Percentiles rank a stretch among this genome's conserved stretches.
Evolutionary conservation across 2,113 vertebrate species (phyloP).

Genomic region (Cheirogaleus medius): DNA sequence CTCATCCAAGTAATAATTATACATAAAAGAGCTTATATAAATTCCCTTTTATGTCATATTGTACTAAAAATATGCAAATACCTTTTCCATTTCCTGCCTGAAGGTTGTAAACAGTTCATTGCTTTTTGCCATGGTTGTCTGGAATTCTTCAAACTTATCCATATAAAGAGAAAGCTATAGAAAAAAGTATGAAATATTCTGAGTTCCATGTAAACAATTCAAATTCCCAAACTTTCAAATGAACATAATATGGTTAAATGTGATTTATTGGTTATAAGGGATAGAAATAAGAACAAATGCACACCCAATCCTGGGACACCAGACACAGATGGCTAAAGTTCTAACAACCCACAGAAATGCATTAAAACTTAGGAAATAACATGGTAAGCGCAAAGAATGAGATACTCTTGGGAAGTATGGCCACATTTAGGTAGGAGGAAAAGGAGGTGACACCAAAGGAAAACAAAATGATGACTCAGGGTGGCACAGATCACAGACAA

Average conservation of each 20-base stretch:
- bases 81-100: slow-evolving; percentile 99
- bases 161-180: slow-evolving; percentile 96
- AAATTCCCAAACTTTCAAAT: slow-evolving; percentile 20
- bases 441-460: not conserved
- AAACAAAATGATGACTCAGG: not conserved
- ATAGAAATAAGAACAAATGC: not conserved
- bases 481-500: not conserved
- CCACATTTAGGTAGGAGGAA: not conserved
- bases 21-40: not conserved
- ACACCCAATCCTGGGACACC: not conserved
- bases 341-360: not conserved
- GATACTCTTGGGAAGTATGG: not conserved
- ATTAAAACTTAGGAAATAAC: not conserved
- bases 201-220: slow-evolving; percentile 40
- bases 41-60: not conserved
- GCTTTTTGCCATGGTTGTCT: slow-evolving; percentile 98
- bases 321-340: not conserved
- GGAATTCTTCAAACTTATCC: slow-evolving; percentile 99
- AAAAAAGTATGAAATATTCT: slow-evolving; percentile 67
- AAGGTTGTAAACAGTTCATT: slow-evolving; percentile 99
- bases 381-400: not conserved
- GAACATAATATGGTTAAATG: not conserved
- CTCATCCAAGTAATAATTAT: not conserved
- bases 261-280: not conserved
- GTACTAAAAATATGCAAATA: slow-evolving; percentile 77